Conservation (phyloP, 2,888 invertebrate genomes). For the Heteromyza rotundicornis region DNA sequence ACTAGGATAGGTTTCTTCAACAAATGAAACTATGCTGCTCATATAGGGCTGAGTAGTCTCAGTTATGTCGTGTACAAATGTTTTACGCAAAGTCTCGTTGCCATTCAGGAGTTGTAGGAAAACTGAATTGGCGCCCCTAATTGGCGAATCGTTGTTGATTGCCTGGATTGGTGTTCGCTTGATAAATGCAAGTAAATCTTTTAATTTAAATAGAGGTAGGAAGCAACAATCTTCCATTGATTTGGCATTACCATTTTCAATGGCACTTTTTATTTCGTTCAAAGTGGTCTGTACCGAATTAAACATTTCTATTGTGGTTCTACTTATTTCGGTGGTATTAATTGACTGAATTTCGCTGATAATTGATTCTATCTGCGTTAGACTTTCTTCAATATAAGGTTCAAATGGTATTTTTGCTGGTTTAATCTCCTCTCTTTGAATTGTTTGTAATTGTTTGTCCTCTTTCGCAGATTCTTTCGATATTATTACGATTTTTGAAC, state of each 20-base stretch:
- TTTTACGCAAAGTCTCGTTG: conserved; percentile 36
- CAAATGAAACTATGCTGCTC: conserved; percentile 28
- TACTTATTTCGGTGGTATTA: conserved; percentile 14
- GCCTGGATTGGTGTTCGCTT: conserved; percentile 16
- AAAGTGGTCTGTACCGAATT: conserved; percentile 34
- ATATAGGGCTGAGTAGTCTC: conserved; percentile 36
- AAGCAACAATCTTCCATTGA: conserved; percentile 39
- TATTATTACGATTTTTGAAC: conserved; percentile 32
- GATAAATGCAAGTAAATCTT: conserved; percentile 37
- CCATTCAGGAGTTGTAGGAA: conserved; percentile 36
- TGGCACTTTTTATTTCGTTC: conserved; percentile 32
- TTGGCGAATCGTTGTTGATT: neutral
- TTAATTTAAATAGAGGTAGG: conserved; percentile 42
- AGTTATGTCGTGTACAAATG: conserved; percentile 39
- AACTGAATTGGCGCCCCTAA: conserved; percentile 23
- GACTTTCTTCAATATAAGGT: conserved; percentile 11
- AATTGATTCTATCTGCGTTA: conserved; percentile 19
- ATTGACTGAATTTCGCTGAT: conserved; percentile 15
- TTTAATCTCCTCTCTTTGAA: neutral
- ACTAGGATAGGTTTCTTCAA: conserved; percentile 25
- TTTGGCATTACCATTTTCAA: conserved; percentile 24
- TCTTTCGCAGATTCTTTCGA: conserved; percentile 26
- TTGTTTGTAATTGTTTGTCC: neutral
- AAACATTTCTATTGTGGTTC: conserved; percentile 26
- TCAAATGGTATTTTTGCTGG: neutral